These are phyloP conservation scores for Telmatochromis sp. DNA, from an alignment of 2,113 vertebrate genomes.

Conservation along the genomic window DNA sequence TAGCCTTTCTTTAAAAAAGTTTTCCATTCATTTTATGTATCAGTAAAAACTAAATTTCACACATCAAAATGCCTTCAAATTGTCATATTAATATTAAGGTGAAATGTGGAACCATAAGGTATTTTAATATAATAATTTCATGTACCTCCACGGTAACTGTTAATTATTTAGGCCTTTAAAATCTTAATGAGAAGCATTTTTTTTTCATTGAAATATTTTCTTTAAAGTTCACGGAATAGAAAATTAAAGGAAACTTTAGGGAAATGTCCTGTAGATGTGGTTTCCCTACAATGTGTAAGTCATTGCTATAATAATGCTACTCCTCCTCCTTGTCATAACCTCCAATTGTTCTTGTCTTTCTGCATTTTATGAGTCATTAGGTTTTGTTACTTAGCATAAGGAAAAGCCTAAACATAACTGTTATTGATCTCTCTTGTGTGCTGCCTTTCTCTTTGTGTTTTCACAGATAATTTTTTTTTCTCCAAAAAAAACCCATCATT, in stretches of 20 bases:
- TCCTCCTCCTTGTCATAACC: background rate
- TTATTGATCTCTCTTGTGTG: background rate
- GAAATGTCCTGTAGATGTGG: background rate
- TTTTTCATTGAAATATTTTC: background rate
- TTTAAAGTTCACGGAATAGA: background rate
- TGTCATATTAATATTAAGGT: background rate
- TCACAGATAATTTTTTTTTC: background rate
- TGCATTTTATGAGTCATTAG: background rate
- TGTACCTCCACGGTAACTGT: background rate
- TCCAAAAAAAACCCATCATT: background rate
- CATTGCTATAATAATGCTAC: background rate
- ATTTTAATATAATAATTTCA: background rate
- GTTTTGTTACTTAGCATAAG: background rate
- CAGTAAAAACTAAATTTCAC: background rate
- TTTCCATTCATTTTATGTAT: background rate
- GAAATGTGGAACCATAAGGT: background rate
- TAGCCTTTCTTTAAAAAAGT: background rate
- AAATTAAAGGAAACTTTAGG: background rate
- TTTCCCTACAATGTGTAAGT: background rate
- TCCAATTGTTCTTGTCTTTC: background rate
- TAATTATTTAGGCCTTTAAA: background rate
- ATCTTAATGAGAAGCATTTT: background rate
- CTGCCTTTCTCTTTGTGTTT: background rate
- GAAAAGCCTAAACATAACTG: background rate
- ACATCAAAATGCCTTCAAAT: background rate